Conservation (phyloP, 2,888 invertebrate genomes). For the Herminia tarsipennalis region DNA sequence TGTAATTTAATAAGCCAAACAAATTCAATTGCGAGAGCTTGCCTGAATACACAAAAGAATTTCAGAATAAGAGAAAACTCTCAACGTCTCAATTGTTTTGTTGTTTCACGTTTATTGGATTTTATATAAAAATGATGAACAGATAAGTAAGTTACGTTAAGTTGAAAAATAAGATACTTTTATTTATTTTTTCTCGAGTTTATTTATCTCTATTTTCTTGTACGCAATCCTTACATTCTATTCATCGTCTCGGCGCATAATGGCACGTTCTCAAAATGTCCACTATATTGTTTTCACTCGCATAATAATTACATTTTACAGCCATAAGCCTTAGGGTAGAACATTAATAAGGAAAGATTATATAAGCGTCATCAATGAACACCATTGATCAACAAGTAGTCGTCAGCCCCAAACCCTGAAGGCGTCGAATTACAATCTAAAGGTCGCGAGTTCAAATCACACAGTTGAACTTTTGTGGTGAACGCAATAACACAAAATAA, state of each 20-base stretch:
- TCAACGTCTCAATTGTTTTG: not conserved
- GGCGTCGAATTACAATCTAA: conserved; percentile 9
- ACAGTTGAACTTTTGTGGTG: conserved; percentile 4
- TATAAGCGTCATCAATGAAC: not conserved
- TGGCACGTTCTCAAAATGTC: too few relatives aligned
- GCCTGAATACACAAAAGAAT: not conserved
- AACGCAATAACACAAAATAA: not conserved
- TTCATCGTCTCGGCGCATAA: too few relatives aligned
- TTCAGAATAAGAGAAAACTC: not conserved
- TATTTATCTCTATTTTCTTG: too few relatives aligned
- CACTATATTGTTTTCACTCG: too few relatives aligned
- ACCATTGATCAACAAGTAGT: conserved; percentile 10
- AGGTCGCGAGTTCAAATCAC: conserved; percentile 12
- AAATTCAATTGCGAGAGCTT: not conserved
- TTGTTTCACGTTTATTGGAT: not conserved
- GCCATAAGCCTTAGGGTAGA: too few relatives aligned
- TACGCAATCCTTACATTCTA: too few relatives aligned
- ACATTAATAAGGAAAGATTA: too few relatives aligned
- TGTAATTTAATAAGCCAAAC: not conserved
- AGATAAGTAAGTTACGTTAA: too few relatives aligned
- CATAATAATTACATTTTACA: too few relatives aligned
- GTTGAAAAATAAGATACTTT: too few relatives aligned
- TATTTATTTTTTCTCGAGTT: too few relatives aligned
- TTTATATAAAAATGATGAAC: not conserved
- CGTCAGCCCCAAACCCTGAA: conserved; percentile 1